Percentiles rank a stretch among this genome's conserved stretches.
phyloP scores from a whole-genome alignment of 2,797 vertebrate species.

The Tadarida brasiliensis region DNA sequence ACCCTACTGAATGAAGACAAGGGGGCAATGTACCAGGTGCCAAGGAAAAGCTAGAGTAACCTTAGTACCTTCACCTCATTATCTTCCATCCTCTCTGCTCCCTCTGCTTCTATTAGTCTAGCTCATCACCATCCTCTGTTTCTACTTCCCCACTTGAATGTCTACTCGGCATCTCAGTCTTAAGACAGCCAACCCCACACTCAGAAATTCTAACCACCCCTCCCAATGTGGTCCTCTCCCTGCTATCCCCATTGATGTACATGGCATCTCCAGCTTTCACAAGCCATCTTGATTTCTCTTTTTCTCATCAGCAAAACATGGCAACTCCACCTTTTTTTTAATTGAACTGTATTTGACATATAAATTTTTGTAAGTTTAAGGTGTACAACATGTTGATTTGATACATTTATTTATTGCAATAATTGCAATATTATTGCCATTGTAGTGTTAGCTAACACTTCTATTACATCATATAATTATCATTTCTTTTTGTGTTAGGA shows the following conservation, averaged over 20 bases:
- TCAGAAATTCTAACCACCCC: too few species aligned
- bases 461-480: neutral
- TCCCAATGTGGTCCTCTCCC: too few species aligned
- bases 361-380: neutral
- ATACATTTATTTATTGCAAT: neutral
- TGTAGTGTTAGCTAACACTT: neutral
- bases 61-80: neutral
- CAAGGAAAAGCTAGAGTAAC: neutral
- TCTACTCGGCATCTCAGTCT: too few species aligned
- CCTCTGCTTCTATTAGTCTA: neutral
- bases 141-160: neutral
- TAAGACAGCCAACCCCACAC: too few species aligned
- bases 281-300: neutral
- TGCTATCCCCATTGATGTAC: too few species aligned
- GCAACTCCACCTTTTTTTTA: neutral
- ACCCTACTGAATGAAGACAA: neutral
- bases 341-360: neutral
- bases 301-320: neutral
- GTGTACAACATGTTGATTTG: neutral
- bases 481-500: neutral
- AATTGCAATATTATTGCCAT: neutral
- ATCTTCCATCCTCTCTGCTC: neutral
- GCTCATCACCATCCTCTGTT: neutral
- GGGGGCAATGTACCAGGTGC: neutral
- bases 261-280: too few species aligned